These are phyloP conservation scores for Napeogenes inachia DNA, from an alignment of 2,888 invertebrate species.

Conservation along the genomic window DNA sequence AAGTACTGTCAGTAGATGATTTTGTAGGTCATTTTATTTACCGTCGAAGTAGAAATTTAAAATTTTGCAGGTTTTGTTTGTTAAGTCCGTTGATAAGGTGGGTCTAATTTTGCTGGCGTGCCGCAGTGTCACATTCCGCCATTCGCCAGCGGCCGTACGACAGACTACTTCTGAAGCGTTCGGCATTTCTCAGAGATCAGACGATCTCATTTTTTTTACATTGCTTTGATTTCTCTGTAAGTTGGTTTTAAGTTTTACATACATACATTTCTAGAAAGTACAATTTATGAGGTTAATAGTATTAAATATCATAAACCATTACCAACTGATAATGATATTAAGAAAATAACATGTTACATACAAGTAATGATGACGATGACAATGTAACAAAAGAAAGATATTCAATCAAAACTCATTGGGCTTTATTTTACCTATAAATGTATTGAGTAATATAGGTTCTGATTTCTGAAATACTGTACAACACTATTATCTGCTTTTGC, in stretches of 20 bases:
- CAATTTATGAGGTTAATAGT: background rate
- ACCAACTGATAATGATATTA: background rate
- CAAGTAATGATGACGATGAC: too few species aligned
- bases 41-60: constrained; percentile 40
- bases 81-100: constrained; percentile 64
- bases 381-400: too few species aligned
- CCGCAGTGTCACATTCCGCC: constrained; percentile 41
- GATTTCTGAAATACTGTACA: background rate
- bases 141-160: constrained; percentile 53
- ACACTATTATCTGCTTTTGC: background rate
- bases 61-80: constrained; percentile 48
- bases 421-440: too few species aligned
- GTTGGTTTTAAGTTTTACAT: constrained; percentile 2
- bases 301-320: background rate
- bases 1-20: constrained; percentile 31
- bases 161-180: constrained; percentile 49
- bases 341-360: too few species aligned
- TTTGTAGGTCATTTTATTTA: constrained; percentile 49
- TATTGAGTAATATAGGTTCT: too few species aligned
- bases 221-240: constrained; percentile 31
- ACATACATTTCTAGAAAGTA: background rate
- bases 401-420: too few species aligned
- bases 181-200: constrained; percentile 68
- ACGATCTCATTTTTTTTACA: constrained; percentile 51
- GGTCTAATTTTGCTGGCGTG: constrained; percentile 58